Conservation (phyloP, 2,888 invertebrate species). For the Vanessa cardui region DNA sequence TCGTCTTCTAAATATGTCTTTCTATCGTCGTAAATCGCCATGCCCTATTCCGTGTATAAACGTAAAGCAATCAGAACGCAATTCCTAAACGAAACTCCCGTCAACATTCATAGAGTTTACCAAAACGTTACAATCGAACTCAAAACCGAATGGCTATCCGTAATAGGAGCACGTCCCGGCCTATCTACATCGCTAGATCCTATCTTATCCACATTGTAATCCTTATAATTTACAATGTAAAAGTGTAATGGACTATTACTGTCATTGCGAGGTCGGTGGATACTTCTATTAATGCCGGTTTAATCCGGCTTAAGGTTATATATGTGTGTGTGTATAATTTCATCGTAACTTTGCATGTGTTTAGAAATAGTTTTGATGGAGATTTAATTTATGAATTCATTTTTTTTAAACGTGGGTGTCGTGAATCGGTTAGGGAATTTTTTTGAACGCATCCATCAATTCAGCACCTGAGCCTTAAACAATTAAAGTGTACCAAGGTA, state of each 20-base stretch:
- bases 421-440: too few relatives aligned
- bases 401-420: too few relatives aligned
- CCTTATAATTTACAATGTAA: conserved; percentile 14
- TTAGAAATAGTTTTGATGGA: not conserved
- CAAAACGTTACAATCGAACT: conserved; percentile 44
- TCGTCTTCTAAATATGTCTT: too few relatives aligned
- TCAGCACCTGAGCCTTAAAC: too few relatives aligned
- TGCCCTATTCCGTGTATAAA: conserved; percentile 6
- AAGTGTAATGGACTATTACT: conserved; percentile 15
- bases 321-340: conserved; percentile 8
- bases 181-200: conserved; percentile 38
- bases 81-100: conserved; percentile 16
- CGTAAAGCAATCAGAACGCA: not conserved
- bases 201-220: conserved; percentile 33
- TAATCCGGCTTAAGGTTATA: conserved; percentile 5
- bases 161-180: conserved; percentile 47
- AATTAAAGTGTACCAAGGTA: too few relatives aligned
- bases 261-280: conserved; percentile 7
- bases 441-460: too few relatives aligned
- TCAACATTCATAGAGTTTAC: conserved; percentile 21
- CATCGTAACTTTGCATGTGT: conserved; percentile 7
- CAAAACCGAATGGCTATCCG: conserved; percentile 42
- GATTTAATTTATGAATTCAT: not conserved
- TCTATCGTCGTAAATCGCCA: too few relatives aligned
- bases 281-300: conserved; percentile 11